Evolutionary conservation across 1,140 invertebrate species (phyloP).

Genomic region (Cydia splendana): DNA sequence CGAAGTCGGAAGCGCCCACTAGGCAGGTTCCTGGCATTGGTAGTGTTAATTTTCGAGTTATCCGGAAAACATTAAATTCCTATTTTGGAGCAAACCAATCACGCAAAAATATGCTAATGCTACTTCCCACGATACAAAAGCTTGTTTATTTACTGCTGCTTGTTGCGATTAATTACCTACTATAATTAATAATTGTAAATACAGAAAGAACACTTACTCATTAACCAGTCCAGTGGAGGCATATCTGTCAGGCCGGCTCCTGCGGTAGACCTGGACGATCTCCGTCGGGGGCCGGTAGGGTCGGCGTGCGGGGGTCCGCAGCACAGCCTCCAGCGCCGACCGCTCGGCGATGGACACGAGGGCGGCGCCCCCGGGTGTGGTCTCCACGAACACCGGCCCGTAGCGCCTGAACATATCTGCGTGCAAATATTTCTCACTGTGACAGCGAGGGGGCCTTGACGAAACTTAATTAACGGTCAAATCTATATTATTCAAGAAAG

Average conservation of each 20-base stretch:
- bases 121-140: too few relatives aligned
- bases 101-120: too few relatives aligned
- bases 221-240: conserved; percentile 89
- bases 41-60: too few relatives aligned
- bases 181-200: background rate
- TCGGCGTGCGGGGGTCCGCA: conserved; percentile 85
- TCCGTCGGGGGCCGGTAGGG: conserved; percentile 91
- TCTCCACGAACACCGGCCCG: conserved; percentile 89
- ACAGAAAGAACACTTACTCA: conserved; percentile 80
- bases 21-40: too few relatives aligned
- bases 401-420: conserved; percentile 86
- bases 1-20: too few relatives aligned
- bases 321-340: conserved; percentile 88
- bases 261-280: conserved; percentile 88
- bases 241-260: conserved; percentile 87
- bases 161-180: too few relatives aligned
- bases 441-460: conserved; percentile 50
- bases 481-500: background rate
- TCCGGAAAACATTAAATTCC: too few relatives aligned
- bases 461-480: background rate
- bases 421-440: conserved; percentile 72
- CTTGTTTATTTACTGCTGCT: too few relatives aligned
- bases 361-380: conserved; percentile 86
- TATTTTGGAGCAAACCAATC: too few relatives aligned
- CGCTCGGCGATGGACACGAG: conserved; percentile 89